phyloP scores from a whole-genome alignment of 2,888 invertebrate genomes.

The Siphlonurus alternatus region DNA sequence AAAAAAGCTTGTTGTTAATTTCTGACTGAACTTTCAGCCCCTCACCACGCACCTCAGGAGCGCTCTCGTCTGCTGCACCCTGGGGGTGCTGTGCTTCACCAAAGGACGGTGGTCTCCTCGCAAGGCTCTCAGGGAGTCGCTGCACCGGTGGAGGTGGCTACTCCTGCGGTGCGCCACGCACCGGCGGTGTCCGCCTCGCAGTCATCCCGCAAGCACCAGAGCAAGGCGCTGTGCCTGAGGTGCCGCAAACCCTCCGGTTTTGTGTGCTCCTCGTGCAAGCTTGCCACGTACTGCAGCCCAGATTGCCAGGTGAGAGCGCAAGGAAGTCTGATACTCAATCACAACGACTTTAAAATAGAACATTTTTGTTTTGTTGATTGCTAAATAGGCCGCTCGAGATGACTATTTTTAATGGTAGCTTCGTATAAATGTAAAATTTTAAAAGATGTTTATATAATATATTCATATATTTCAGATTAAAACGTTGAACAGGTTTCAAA shows the following conservation, averaged over 20 bases:
- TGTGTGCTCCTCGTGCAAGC: slow-evolving; percentile 1
- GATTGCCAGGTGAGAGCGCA: slow-evolving; percentile 1
- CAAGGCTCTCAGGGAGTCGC: not conserved
- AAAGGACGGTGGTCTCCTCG: not conserved
- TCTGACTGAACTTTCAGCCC: too few species aligned
- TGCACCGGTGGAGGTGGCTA: not conserved
- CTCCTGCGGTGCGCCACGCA: too few species aligned
- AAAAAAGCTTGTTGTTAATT: too few species aligned
- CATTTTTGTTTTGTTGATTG: too few species aligned
- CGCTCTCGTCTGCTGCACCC: not conserved
- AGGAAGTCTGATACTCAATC: too few species aligned
- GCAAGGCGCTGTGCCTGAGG: not conserved
- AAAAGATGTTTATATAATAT: too few species aligned
- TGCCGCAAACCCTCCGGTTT: not conserved
- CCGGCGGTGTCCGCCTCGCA: not conserved
- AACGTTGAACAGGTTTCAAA: too few species aligned
- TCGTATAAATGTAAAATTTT: too few species aligned
- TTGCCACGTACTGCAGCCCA: not conserved
- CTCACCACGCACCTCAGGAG: not conserved
- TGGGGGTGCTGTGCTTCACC: not conserved
- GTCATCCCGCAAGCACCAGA: not conserved
- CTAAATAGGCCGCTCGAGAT: too few species aligned
- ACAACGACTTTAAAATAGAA: too few species aligned
- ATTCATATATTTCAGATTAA: too few species aligned
- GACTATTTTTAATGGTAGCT: too few species aligned